These are phyloP conservation scores for Drusus annulatus DNA, from an alignment of 1,140 invertebrate genomes.

Conservation along the genomic window DNA sequence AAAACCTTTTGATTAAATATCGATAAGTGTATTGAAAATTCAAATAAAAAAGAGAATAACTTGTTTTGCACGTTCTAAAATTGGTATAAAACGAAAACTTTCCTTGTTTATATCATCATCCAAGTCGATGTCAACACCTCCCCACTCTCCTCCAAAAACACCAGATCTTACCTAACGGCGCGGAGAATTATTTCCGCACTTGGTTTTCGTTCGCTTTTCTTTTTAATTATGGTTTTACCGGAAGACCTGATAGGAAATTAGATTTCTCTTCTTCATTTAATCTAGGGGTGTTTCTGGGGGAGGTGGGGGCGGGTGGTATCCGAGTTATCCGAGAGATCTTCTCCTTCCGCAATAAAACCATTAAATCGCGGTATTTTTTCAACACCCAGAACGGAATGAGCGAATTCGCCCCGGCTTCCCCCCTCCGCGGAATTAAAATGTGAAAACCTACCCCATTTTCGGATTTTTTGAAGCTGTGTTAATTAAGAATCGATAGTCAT, in stretches of 20 bases:
- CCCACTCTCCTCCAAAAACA: background rate
- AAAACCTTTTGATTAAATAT: no score
- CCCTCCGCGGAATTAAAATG: conserved; percentile 27
- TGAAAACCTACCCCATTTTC: conserved; percentile 25
- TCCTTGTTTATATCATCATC: no score
- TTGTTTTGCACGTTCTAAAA: no score
- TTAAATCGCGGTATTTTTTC: conserved; percentile 58
- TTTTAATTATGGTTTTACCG: conserved; percentile 57
- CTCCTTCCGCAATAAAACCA: conserved; percentile 53
- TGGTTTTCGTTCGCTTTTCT: conserved; percentile 37
- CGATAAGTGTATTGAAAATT: no score
- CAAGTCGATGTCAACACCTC: no score
- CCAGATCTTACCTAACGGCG: conserved; percentile 1
- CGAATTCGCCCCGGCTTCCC: conserved; percentile 20
- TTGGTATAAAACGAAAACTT: no score
- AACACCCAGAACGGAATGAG: conserved; percentile 42
- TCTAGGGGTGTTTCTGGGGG: conserved; percentile 43
- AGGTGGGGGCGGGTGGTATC: conserved; percentile 21
- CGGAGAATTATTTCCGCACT: conserved; percentile 27
- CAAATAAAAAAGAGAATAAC: no score
- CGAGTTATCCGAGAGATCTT: conserved; percentile 46
- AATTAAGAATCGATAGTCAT: conserved; percentile 55
- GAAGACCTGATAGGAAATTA: conserved; percentile 58
- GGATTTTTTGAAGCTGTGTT: conserved; percentile 35
- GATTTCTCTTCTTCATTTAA: conserved; percentile 59